Base-by-base conservation (phyloP, 2,888 invertebrate species). In the Anoplius nigerrimus region DNA sequence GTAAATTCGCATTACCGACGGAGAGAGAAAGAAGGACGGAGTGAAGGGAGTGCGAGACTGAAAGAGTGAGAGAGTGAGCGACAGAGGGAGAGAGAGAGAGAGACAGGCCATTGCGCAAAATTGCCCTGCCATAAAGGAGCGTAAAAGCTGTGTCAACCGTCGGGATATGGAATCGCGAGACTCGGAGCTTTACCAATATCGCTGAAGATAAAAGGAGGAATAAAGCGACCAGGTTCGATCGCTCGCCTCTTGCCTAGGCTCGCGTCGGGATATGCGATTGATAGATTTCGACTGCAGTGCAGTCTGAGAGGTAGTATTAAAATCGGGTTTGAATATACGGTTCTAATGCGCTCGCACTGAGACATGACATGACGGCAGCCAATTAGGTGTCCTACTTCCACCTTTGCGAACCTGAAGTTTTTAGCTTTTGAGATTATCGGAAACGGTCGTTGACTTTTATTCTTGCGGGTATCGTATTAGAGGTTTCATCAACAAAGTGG, bases 1-100 rank as follows among this genome's bases (percentile, higher is more conserved):
- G 74, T 74, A 76, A 78, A 78, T 78, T 78, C 74, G 72, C 65
- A 78, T 74, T 76, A 78, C 72, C 70, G 24, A n/a, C 13, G 54
- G 24, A 2, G 11, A 62, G 71, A 66, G 72, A 42, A 42, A 42
- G 42, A 42, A 8, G n/a, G n/a, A 42, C 6, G 13, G 42, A 42
- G 42, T 13, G 8, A 42, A 6, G 27, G 42, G 42, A 42, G 42
- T 6, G 42, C 42, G 42, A 42, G 42, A 8, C 6, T 42, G 6
- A 42, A 42, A 13, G 42, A 8, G 13, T 6, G 42, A 42, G 42
- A n/a, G n/a, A n/a, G n/a, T n/a, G n/a, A n/a, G n/a, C n/a, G n/a
- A 45, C 20, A 13, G 54, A 66, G 24, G 6, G 24, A 24, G 24
- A 24, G 24, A 24, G 24, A 24, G 24, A 24, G 34, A 13, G 6